Percentiles rank a stretch among this genome's conserved stretches.
Evolutionary conservation across 1,140 invertebrate genomes (phyloP).

Genomic region (Druon quercuslanigerum): DNA sequence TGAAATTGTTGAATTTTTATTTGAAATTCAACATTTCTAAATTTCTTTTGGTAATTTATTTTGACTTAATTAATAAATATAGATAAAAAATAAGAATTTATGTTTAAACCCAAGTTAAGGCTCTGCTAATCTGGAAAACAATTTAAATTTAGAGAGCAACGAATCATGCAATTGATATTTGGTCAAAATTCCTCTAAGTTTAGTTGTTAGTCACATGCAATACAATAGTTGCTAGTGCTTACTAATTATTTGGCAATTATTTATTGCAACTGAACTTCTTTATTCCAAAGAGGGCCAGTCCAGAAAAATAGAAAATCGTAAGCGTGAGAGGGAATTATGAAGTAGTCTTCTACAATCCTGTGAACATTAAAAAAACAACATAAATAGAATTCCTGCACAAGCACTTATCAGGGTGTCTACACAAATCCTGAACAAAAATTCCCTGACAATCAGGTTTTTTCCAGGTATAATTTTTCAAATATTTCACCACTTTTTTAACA

Average conservation of each 20-base stretch:
- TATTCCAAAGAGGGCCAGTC: constrained; percentile 2
- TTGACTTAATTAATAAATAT: no score
- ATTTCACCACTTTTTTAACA: neutral
- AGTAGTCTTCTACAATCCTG: constrained; percentile 6
- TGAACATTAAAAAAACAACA: constrained; percentile 5
- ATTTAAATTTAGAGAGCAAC: neutral
- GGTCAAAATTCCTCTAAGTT: neutral
- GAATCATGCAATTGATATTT: neutral
- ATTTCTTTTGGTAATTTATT: no score
- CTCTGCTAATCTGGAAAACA: no score
- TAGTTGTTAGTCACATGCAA: constrained; percentile 6
- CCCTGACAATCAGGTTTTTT: no score
- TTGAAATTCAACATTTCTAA: no score
- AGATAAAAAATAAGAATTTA: no score
- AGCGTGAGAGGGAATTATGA: neutral
- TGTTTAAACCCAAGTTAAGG: no score
- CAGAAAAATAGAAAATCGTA: constrained; percentile 27
- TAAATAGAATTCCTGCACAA: no score
- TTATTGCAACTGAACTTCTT: neutral
- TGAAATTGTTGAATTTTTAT: no score
- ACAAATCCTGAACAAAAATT: no score
- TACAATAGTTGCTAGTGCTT: constrained; percentile 13
- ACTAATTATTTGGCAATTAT: neutral
- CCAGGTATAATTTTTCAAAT: no score
- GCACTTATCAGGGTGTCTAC: neutral